These are phyloP conservation scores for Notodonta dromedarius DNA, from an alignment of 2,888 invertebrate species.

Conservation along the genomic window DNA sequence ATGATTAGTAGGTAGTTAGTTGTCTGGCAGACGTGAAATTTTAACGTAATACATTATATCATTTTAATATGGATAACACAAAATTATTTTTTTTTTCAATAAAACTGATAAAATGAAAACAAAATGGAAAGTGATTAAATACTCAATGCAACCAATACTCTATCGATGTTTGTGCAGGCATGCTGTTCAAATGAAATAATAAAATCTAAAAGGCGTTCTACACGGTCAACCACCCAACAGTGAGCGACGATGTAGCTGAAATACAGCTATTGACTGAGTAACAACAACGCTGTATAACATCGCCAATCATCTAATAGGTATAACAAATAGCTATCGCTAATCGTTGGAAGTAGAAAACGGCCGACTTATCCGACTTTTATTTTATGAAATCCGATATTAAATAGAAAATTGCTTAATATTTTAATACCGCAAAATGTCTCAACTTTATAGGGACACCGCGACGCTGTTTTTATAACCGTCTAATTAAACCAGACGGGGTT, in stretches of 20 bases:
- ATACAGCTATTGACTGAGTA: too few species aligned
- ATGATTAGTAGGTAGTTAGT: too few species aligned
- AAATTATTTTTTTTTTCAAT: background rate
- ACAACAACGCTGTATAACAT: too few species aligned
- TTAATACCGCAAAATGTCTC: constrained; percentile 25
- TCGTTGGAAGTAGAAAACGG: background rate
- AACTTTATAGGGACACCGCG: constrained; percentile 5
- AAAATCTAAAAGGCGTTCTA: too few species aligned
- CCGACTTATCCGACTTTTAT: constrained; percentile 18
- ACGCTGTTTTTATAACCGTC: constrained; percentile 42
- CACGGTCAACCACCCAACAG: too few species aligned
- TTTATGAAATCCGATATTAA: constrained; percentile 35
- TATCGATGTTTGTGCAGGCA: background rate
- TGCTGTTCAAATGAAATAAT: background rate
- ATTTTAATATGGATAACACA: too few species aligned
- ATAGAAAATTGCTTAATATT: constrained; percentile 42
- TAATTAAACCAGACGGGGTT: constrained; percentile 46
- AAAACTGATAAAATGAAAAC: background rate
- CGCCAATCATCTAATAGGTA: background rate
- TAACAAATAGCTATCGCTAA: background rate
- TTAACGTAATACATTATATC: too few species aligned
- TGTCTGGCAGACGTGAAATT: too few species aligned
- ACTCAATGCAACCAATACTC: background rate
- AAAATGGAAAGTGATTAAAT: background rate
- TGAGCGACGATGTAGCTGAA: too few species aligned